phyloP scores from a whole-genome alignment of 2,888 invertebrate species.

The Vandiemenella viatica region DNA sequence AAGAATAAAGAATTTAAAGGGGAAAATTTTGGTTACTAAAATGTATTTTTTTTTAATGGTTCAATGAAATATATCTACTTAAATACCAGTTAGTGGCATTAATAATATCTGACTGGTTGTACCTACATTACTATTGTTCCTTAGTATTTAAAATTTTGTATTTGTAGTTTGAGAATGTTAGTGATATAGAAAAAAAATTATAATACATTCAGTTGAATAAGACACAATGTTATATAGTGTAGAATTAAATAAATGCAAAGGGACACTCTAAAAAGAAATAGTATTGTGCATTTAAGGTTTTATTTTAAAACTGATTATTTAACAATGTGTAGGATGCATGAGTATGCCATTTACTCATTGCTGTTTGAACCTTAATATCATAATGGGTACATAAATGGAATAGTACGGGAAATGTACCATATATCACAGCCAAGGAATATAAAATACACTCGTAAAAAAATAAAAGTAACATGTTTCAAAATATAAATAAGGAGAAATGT shows the following conservation, averaged over 20 bases:
- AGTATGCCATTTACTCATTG: slow-evolving; percentile 14
- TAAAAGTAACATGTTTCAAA: background rate
- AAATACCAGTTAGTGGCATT: no score
- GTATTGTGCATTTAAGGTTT: slow-evolving; percentile 15
- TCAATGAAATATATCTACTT: no score
- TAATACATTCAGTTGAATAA: background rate
- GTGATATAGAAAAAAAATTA: no score
- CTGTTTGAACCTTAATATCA: slow-evolving; percentile 12
- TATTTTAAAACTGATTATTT: slow-evolving; percentile 16
- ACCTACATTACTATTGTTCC: no score
- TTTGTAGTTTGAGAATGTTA: no score
- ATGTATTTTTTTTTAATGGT: no score
- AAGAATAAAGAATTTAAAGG: no score
- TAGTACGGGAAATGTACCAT: slow-evolving; percentile 7
- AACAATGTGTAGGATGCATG: slow-evolving; percentile 16
- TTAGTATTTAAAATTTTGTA: no score
- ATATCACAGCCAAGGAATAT: slow-evolving; percentile 14
- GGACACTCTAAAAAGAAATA: background rate
- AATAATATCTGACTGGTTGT: no score
- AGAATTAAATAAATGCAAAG: background rate
- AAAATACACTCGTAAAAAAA: slow-evolving; percentile 8
- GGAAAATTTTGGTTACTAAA: no score
- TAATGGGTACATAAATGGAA: slow-evolving; percentile 10
- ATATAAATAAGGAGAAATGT: background rate
- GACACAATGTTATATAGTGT: background rate